Evolutionary conservation across 1,140 invertebrate genomes (phyloP), one percentile per base, ranked within the genome.

Genomic region (Ptiloglossa arizonensis): DNA sequence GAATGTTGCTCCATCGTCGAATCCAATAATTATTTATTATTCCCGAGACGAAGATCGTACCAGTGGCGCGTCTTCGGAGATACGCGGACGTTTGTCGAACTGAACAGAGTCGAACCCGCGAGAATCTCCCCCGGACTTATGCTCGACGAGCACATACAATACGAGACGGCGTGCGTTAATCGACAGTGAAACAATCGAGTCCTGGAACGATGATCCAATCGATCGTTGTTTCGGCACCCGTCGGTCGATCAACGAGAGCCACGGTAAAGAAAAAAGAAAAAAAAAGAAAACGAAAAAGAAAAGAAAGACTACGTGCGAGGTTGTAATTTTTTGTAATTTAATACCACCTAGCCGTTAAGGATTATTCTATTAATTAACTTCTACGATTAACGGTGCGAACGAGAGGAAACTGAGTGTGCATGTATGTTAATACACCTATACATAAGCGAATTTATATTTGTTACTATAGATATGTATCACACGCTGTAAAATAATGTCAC

Each of bases 391-490:
- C 54, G 72, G 80, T 80, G 88, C 85, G 89, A 86, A 83, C 85
- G 82, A 80, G 67, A 80, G 46, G 32, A 75, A 68, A 78, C 41
- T 41, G 59, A 64, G 85, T 83, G 86, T 87, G 85, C 81, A 88
- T 86, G 83, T 85, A 85, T 80, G 74, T 87, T 82, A 87, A 90
- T 86, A 81, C 82, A 82, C 83, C 60, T 81, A 80, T 80, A 70
- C 52, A 52, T 87, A 86, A 83, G 74, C 76, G 81, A 72, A 83
- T 82, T 79, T 88, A 87, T 88, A 87, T 88, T 89, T 90, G 90
- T 92, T 92, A 91, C 84, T 87, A 89, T 81, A 83, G 88, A 90
- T 64, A 44, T 72, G 67, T 91, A 91, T 89, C 87, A 74, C 84
- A 69, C 77, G 66, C 77, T 87, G 85, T 82, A 87, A 87, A 81